Evolutionary conservation across 2,888 invertebrate genomes (phyloP), one percentile per base, ranked within the genome.

Genomic region (Tachina grossa): DNA sequence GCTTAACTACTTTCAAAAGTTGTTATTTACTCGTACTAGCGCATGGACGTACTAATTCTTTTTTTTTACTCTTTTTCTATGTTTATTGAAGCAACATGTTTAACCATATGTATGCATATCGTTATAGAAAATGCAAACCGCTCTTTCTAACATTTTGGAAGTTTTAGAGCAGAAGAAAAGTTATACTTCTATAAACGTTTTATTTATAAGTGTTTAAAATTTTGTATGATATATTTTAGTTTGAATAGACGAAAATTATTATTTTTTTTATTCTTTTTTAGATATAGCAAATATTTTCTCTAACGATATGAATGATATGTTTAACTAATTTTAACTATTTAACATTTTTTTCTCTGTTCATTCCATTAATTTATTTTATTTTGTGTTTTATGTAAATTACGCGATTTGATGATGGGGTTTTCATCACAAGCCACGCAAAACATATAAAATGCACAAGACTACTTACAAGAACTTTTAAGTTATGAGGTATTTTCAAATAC

Each of bases 311-410:
- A 31, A 31, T 31, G 31, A 31, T 31, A 31, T 31, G 31, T 76
- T 76, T 71, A 61, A 55, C 63, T 71, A 19, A 69, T 75, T 71
- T 83, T 84, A 14, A 55, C 45, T 69, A 47, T 53, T 84, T 79
- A 53, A 61, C 61, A 49, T 74, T 68, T 77, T n/a, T 31, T 68
- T 61, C 65, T 74, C 39, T 83, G 83, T 68, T 68, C 68, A 83
- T 66, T 74, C 31, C 16, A 82, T 82, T 76, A 22, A 69, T 59
- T 55, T n/a, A 74, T 31, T 61, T 31, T n/a, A 43, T 53, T 61
- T 61, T 68, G 74, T 41, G 11, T 22, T 74, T 63, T 63, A 63
- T 63, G 14, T n/a, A 51, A 45, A 53, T 45, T 65, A 16, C 13
- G 45, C 13, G 45, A 13, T 66, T 14, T 51, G 61, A 16, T 61